Base-by-base conservation (phyloP, 2,888 invertebrate genomes). In the Eupithecia insigniata region DNA sequence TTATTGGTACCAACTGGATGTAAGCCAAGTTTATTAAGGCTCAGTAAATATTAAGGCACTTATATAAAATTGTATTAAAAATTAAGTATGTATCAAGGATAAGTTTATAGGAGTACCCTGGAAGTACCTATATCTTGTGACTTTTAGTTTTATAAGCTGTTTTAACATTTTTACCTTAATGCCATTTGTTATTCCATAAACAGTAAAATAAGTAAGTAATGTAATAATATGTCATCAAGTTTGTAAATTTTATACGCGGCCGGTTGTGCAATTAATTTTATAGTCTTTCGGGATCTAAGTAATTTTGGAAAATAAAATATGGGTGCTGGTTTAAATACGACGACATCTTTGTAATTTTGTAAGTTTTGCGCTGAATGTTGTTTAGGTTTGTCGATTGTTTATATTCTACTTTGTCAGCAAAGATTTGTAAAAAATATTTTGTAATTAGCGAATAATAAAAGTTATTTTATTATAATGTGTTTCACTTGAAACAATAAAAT, bases 241-340 rank as follows among this genome's bases (percentile, higher is more conserved):
- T 84, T 89, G 89, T 89, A 88, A 80, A 87, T 84, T 84, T 74
- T 86, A 64, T 84, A 83, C 81, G 87, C 89, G 93, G 93, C 93
- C 93, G 93, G 93, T 91, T 89, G 93, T 94, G 93, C 93, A 94
- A 94, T 94, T 83, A 86, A 89, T 81, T 84, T 82, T 83, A 83
- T 83, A 83, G 82, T 83, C 76, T 84, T 83, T 84, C 75, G 79
- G 73, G 78, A 82, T 76, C 66, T 82, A 81, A 82, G 81, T 79
- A 75, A 78, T 84, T 84, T 81, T 78, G 77, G 84, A 81, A 64
- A 66, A 60, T 70, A 82, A 78, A 55, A 76, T 88, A 83, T 64
- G 36, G 64, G 64, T 64, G 64, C 36, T 64, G 64, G 64, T 64
- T 12, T 26, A 64, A 34, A 18, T 36, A 86, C 86, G 34, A 60